Conservation (phyloP, 2,888 invertebrate species). For the Nysson spinosus region DNA sequence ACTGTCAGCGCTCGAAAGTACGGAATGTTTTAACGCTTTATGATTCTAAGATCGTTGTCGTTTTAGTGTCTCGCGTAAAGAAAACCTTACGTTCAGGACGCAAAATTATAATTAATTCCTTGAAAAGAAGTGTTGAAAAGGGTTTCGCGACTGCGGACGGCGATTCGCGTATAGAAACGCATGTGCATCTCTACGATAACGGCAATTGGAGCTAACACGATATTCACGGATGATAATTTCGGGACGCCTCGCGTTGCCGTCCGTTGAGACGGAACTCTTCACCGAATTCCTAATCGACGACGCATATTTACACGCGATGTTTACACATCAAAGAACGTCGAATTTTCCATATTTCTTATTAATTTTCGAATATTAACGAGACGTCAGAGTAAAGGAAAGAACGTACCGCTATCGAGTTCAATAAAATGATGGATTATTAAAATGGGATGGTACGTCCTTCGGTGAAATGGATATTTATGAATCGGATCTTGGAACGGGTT, state of each 20-base stretch:
- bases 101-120: constrained; percentile 37
- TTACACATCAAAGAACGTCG: background rate
- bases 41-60: background rate
- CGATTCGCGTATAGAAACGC: constrained; percentile 18
- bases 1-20: no score
- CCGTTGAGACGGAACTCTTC: constrained; percentile 7
- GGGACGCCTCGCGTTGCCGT: constrained; percentile 12
- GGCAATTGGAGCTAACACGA: constrained; percentile 10
- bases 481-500: background rate
- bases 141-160: background rate
- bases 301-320: constrained; percentile 6
- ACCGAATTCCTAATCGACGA: constrained; percentile 19
- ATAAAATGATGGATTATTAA: no score
- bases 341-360: background rate
- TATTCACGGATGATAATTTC: constrained; percentile 34
- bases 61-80: constrained; percentile 23
- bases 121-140: constrained; percentile 22
- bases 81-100: constrained; percentile 21
- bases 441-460: background rate
- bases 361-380: background rate
- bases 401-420: no score
- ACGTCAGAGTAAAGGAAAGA: no score
- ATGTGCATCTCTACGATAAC: constrained; percentile 13
- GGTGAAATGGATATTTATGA: background rate
- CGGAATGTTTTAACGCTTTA: no score